Conservation (phyloP, 2,888 invertebrate genomes). For the Holacanthella duospinosa region DNA sequence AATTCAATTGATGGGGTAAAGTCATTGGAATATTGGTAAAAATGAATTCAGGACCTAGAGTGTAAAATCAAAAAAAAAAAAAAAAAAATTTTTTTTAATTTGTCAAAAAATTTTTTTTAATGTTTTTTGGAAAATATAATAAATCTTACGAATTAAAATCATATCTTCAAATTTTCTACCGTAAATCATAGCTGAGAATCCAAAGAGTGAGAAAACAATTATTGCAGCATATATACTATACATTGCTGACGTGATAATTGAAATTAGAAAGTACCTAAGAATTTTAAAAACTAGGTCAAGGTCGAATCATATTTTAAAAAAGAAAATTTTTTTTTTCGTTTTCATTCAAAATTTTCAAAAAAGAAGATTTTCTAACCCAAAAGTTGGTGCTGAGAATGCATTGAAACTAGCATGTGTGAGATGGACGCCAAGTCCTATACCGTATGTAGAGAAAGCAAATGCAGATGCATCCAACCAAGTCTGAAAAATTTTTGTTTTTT, state of each 20-base stretch:
- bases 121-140: no score
- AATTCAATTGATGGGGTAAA: not conserved
- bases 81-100: not conserved
- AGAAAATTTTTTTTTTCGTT: no score
- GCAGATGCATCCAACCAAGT: not conserved
- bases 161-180: not conserved
- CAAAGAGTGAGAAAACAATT: not conserved
- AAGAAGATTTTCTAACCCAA: not conserved
- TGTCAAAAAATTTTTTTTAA: not conserved
- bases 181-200: not conserved
- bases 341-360: not conserved
- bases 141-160: not conserved
- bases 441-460: not conserved
- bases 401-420: slow-evolving; percentile 6
- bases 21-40: not conserved
- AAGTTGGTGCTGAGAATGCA: not conserved
- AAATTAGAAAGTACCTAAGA: not conserved
- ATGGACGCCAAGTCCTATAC: slow-evolving; percentile 5
- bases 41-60: not conserved
- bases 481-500: not conserved
- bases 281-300: no score
- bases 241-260: not conserved
- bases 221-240: not conserved
- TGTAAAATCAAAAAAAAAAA: not conserved
- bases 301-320: no score